Conservation (phyloP, 2,113 vertebrate species). For the Rhynchomys soricoides region DNA sequence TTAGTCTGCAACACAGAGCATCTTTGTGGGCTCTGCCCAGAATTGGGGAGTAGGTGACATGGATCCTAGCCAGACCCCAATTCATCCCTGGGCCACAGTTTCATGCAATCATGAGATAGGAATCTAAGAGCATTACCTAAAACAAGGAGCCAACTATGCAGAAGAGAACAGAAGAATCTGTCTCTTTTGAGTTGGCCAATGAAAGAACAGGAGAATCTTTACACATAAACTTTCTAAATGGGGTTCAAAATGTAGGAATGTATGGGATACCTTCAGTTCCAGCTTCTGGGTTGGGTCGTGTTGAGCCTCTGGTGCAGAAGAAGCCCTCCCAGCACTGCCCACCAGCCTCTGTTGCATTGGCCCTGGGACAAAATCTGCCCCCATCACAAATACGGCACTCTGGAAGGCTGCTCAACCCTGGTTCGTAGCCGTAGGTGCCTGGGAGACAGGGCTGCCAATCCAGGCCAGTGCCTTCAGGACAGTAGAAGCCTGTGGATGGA, state of each 20-base stretch:
- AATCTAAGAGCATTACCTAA: background rate
- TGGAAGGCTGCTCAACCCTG: constrained; percentile 81
- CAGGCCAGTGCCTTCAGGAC: constrained; percentile 87
- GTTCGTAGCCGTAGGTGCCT: constrained; percentile 88
- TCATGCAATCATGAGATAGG: background rate
- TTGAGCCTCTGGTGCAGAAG: constrained; percentile 89
- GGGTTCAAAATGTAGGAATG: background rate
- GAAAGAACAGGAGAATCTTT: background rate
- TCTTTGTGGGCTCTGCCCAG: background rate
- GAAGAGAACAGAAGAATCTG: background rate
- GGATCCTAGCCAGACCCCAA: background rate
- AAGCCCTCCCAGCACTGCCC: constrained; percentile 90
- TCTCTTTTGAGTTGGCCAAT: background rate
- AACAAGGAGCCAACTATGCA: background rate
- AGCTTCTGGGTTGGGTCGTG: constrained; percentile 84
- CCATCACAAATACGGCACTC: constrained; percentile 88
- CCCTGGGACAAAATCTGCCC: constrained; percentile 88
- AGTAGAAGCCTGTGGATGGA: constrained; percentile 89
- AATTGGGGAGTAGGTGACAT: background rate
- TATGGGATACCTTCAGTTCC: constrained; percentile 81
- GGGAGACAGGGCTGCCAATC: constrained; percentile 87
- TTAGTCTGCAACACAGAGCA: background rate
- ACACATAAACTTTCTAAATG: background rate
- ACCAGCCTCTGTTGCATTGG: constrained; percentile 87
- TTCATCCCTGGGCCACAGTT: no score